A percentile compares a stretch with the other conserved stretches of the same genome.
Evolutionary conservation across 1,140 invertebrate species (phyloP).

Genomic region (Papilio polyxenes): DNA sequence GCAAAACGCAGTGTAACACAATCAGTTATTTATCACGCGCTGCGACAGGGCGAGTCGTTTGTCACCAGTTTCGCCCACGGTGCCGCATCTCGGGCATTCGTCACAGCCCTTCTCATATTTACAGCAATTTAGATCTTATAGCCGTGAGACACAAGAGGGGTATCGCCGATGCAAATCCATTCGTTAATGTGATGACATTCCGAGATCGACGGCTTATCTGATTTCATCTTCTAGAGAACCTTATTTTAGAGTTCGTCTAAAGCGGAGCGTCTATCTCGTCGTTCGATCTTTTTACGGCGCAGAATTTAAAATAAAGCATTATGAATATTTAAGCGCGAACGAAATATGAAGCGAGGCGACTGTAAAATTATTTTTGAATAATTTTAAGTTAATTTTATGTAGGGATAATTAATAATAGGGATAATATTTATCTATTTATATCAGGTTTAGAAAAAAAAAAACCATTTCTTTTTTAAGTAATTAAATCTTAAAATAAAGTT

Average conservation of each 20-base stretch:
- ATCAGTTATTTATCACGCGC: conserved; percentile 78
- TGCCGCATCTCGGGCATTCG: conserved; percentile 67
- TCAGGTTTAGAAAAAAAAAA: neutral
- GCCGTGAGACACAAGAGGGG: conserved; percentile 48
- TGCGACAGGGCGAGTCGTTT: conserved; percentile 75
- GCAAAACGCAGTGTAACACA: conserved; percentile 77
- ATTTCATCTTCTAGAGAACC: conserved; percentile 69
- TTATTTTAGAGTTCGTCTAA: conserved; percentile 65
- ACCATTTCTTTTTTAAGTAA: neutral
- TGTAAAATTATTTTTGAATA: conserved; percentile 20
- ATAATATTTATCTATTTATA: neutral
- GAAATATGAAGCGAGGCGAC: conserved; percentile 14
- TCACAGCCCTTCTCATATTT: conserved; percentile 53
- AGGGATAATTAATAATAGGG: neutral
- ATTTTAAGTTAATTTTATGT: neutral
- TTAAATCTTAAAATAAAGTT: neutral
- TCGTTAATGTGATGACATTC: conserved; percentile 73
- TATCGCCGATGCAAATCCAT: conserved; percentile 53
- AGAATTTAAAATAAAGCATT: conserved; percentile 42
- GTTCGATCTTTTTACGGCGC: conserved; percentile 54
- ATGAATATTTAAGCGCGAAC: conserved; percentile 21
- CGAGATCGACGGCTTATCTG: conserved; percentile 71
- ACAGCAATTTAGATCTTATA: conserved; percentile 58
- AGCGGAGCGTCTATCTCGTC: conserved; percentile 52
- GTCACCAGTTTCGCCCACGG: conserved; percentile 75